Base-by-base conservation (phyloP, 1,140 invertebrate species). In the Bombus sylvicola region DNA sequence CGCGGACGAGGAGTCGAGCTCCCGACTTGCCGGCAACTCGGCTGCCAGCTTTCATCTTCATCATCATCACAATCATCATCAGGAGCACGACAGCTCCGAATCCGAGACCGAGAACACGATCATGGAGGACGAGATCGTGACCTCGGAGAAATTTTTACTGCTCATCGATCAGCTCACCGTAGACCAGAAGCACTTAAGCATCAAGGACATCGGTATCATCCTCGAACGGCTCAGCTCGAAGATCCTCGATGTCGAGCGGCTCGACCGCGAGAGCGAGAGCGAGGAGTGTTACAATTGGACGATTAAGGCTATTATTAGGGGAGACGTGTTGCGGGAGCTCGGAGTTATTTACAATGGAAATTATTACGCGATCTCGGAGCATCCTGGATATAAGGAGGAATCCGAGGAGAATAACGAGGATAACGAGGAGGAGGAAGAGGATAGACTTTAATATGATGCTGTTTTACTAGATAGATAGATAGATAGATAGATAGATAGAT, bases 311-410 rank as follows among this genome's bases (percentile, higher is more conserved):
- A 98, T 98, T 88, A 98, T 99, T 89, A 96, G 98, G 71, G 98
- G 98, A 71, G 98, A 98, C 94, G 97, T 98, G 88, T 95, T 99
- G 85, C 96, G 98, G 73, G 98, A 99, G 95, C 96, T 99, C 72
- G 98, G 98, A 68, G 98, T 99, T 80, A 98, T 99, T 92, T 99
- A 99, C 95, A 98, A 99, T 96, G 98, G 98, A 64, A 98, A 98
- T 95, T 99, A 98, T 95, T 99, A 99, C 95, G 98, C 98, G 81
- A 98, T 99, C 91, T 98, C 98, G 89, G 98, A 99, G 95, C 98
- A 98, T 95, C 98, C 98, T 59, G 98, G 98, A 41, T 98, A 98
- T 94, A 97, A 97, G 94, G 97, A 98, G 93, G 97, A 98, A 94
- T 97, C 97, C 91, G 97, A 98, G 93, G 97, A 98, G 92, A 97